Conservation (phyloP, 2,113 vertebrate species). For the Aegithalos caudatus region DNA sequence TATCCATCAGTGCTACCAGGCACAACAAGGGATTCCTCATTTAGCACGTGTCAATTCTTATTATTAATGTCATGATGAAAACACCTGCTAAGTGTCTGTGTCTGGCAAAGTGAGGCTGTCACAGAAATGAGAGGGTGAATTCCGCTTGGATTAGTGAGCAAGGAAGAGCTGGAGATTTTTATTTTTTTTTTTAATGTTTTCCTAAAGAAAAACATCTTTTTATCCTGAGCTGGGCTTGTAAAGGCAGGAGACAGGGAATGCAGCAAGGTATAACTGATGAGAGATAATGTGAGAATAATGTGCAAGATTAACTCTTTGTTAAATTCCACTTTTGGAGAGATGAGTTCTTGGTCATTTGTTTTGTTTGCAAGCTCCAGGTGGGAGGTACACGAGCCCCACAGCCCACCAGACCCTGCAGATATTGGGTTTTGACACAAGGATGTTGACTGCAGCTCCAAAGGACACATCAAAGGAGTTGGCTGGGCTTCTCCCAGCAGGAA, state of each 20-base stretch:
- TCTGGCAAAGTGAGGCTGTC: slow-evolving; percentile 16
- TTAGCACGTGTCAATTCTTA: slow-evolving; percentile 68
- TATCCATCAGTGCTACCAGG: slow-evolving; percentile 60
- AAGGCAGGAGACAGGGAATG: background rate
- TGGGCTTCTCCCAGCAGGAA: background rate
- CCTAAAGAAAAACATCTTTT: background rate
- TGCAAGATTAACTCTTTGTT: background rate
- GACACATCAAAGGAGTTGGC: rapidly evolving
- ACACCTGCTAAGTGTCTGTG: slow-evolving; percentile 54
- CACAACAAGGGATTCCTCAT: slow-evolving; percentile 63
- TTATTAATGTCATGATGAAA: slow-evolving; percentile 65
- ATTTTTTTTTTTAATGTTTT: background rate
- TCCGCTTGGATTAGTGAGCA: background rate
- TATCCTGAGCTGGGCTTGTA: background rate
- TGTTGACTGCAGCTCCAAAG: background rate
- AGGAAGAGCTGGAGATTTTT: background rate
- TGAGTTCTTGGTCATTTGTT: background rate
- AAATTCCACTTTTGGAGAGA: background rate
- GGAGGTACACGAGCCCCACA: rapidly evolving
- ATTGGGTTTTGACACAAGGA: background rate
- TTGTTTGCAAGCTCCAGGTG: background rate
- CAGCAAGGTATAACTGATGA: background rate
- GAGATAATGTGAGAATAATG: background rate
- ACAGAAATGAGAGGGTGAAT: background rate
- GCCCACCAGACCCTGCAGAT: background rate